Base-by-base conservation (phyloP, 2,888 invertebrate genomes). In the Spodoptera exigua region DNA sequence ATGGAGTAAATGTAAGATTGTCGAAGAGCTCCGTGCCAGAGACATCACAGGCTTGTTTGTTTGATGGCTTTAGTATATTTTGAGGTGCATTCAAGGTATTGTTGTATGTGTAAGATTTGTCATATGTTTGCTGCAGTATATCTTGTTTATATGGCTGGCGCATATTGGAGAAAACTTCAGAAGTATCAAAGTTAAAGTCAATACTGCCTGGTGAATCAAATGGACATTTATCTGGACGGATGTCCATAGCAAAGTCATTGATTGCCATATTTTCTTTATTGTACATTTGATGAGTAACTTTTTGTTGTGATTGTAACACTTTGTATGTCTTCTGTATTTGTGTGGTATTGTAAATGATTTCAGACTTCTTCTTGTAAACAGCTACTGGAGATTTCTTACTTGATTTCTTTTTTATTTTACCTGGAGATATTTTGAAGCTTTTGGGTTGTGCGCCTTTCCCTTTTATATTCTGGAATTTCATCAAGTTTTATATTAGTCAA, bases 1-100 rank as follows among this genome's bases (percentile, higher is more conserved):
- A 69, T 12, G 94, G 94, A 4, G 93, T 93, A 64, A 93, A 94
- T 5, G 86, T 89, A 1, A 93, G 80, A 74, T 93, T 89, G 63
- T 94, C 93, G 80, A 93, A 92, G 37, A 93, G 70, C 61, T 93
- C 89, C 43, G 84, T 68, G 10, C 76, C 76, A 27, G 86, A 83
- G 17, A 76, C 68, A 37, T 87, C 76, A 57, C 51, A 68, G 11
- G 57, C 70, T 68, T 88, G 87, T 61, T 82, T 90, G 54, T 91
- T 92, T n/a, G 83, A 87, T 41, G 89, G 85, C 71, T 88, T 89
- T 17, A 92, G 64, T 37, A 89, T 69, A 81, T 91, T 90, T 46
- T 75, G 73, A 0, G 77, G 76, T 27, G 78, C 48, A 47, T 81
- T 74, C 11, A 66, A 37, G 43, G 58, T 78, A 18, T 67, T 69